These are phyloP conservation scores for Eupithecia pulchellata DNA, from an alignment of 2,888 invertebrate genomes.

Conservation along the genomic window DNA sequence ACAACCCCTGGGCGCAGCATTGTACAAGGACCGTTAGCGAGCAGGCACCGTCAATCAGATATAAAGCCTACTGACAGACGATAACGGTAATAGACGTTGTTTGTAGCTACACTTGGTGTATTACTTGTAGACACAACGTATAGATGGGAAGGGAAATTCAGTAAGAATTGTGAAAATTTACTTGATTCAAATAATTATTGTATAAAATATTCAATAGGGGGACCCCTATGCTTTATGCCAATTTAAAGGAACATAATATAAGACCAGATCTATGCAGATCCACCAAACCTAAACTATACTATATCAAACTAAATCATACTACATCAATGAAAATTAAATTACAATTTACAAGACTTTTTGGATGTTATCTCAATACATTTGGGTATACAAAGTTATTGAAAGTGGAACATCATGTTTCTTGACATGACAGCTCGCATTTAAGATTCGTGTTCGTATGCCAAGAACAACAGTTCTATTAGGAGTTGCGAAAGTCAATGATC, in stretches of 20 bases:
- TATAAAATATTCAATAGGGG: not conserved
- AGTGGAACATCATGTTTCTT: constrained; percentile 53
- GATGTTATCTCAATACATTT: constrained; percentile 12
- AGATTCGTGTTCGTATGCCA: constrained; percentile 42
- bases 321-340: not conserved
- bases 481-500: constrained; percentile 56
- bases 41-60: constrained; percentile 71
- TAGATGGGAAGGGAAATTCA: not conserved
- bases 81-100: constrained; percentile 74
- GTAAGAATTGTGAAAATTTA: not conserved
- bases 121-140: not conserved
- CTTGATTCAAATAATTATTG: not conserved
- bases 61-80: constrained; percentile 72
- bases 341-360: not conserved
- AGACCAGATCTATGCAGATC: not conserved
- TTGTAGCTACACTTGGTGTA: constrained; percentile 38
- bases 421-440: constrained; percentile 49
- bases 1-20: constrained; percentile 56
- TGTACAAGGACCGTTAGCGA: constrained; percentile 66
- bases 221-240: not conserved
- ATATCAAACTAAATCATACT: not conserved
- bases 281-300: not conserved
- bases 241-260: not conserved
- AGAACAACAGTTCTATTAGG: constrained; percentile 48
- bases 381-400: constrained; percentile 52